Evolutionary conservation across 2,888 invertebrate genomes (phyloP).

Genomic region (Philereme transversata): DNA sequence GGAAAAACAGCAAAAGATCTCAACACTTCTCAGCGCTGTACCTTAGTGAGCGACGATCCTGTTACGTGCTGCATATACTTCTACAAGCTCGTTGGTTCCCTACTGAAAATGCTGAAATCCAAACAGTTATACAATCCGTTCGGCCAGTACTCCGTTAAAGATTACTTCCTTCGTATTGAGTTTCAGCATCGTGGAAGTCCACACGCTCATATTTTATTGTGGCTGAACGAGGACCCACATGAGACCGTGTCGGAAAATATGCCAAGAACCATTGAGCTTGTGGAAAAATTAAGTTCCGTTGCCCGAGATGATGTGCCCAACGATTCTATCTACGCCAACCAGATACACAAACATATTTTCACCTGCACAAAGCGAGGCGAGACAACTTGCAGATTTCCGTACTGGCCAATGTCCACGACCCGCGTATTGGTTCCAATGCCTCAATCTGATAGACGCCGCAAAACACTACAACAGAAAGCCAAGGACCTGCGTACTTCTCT

Average conservation of each 20-base stretch:
- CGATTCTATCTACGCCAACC: conserved; percentile 45
- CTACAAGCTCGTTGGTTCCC: conserved; percentile 49
- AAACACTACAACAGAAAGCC: conserved; percentile 44
- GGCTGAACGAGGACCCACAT: conserved; percentile 56
- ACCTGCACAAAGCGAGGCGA: conserved; percentile 48
- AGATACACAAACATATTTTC: conserved; percentile 52
- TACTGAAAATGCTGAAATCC: conserved; percentile 45
- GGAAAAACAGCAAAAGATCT: conserved; percentile 33
- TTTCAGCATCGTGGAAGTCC: conserved; percentile 62
- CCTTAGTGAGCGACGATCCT: conserved; percentile 47
- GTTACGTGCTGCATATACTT: conserved; percentile 49
- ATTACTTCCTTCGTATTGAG: conserved; percentile 57
- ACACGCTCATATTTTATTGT: conserved; percentile 59
- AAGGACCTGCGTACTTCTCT: conserved; percentile 45
- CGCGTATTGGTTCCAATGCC: conserved; percentile 50
- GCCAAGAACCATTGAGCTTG: conserved; percentile 48
- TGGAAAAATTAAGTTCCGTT: conserved; percentile 51
- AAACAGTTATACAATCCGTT: conserved; percentile 47
- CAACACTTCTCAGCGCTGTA: conserved; percentile 31
- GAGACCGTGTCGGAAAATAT: conserved; percentile 50
- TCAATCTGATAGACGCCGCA: conserved; percentile 46
- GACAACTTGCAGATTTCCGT: conserved; percentile 50
- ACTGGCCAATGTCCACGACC: conserved; percentile 49
- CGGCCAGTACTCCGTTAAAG: conserved; percentile 44
- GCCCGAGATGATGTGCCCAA: conserved; percentile 43